Evolutionary conservation across 2,113 vertebrate genomes (phyloP), one percentile per base, ranked within the genome.

Genomic region (Tonatia bakeri): DNA sequence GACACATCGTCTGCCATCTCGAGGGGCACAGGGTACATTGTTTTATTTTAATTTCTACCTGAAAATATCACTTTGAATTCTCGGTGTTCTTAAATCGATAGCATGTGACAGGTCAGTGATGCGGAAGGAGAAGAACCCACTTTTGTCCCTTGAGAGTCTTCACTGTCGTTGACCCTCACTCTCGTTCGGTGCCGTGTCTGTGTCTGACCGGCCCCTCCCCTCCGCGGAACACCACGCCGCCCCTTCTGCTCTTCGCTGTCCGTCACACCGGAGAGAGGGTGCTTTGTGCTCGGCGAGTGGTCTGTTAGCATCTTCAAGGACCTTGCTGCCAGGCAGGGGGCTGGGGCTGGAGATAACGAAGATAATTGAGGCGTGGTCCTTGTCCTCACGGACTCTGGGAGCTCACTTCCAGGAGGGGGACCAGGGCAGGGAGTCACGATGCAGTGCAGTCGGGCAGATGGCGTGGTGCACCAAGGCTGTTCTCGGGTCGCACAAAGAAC

Each of bases 31-130:
- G 45, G 31, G 50, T 86, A 16, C 15, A 7, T 72, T 76, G 22
- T 59, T 59, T 4, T 91, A 54, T 94, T 76, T 90, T 70, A 61
- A 56, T 88, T 87, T 90, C 52, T 89, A 38, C 43, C 72, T 88
- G 56, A 90, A 97, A 87, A 87, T 96, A 45, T 4, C 17, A 45
- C 54, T 82, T 70, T 77, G 15, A 43, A 36, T 90, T 91, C 33
- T 83, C 45, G 61, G 0, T 61, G 13, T 38, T 87, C 43, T 75
- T 50, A 26, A 79, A 28, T 54, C 65, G 43, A 12, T 73, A 28
- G 11, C 70, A 6, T 86, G 45, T 67, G 20, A 67, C 54, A 82
- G n/a, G 7, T 28, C 54, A 72, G 0, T 45, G 52, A 43, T 90
- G 24, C 9, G 54, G 26, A 45, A 81, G 13, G 11, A 54, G 15